phyloP scores from a whole-genome alignment of 2,888 invertebrate species.

The Apotomis capreana region DNA sequence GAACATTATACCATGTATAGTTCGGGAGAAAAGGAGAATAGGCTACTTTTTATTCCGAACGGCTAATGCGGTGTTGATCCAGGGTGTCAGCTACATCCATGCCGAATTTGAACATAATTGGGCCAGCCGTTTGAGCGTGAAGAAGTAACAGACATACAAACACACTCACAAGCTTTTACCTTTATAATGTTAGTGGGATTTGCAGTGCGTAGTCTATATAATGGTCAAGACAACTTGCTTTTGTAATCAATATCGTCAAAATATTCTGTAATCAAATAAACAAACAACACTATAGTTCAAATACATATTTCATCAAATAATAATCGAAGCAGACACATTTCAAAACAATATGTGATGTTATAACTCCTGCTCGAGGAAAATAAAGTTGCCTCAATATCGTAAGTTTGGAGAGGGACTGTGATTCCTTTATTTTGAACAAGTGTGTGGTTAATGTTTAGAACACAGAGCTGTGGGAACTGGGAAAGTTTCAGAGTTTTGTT shows the following conservation, averaged over 20 bases:
- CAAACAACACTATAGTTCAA: not conserved
- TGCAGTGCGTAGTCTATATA: too few relatives aligned
- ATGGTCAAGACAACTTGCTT: too few relatives aligned
- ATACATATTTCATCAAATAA: not conserved
- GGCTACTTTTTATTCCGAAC: too few relatives aligned
- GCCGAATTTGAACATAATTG: too few relatives aligned
- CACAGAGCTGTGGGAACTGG: slow-evolving; percentile 7
- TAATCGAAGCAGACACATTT: slow-evolving; percentile 5
- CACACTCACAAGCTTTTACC: too few relatives aligned
- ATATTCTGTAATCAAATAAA: not conserved
- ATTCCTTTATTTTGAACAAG: slow-evolving; percentile 30
- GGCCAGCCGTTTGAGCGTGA: too few relatives aligned
- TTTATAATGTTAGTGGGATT: too few relatives aligned
- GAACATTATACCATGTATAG: not conserved
- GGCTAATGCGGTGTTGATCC: too few relatives aligned
- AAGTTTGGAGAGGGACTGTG: slow-evolving; percentile 5
- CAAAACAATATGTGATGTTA: not conserved
- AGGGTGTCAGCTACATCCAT: too few relatives aligned
- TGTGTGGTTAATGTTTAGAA: slow-evolving; percentile 30
- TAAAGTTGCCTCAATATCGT: slow-evolving; percentile 22
- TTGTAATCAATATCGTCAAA: too few relatives aligned
- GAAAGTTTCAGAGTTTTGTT: slow-evolving; percentile 23
- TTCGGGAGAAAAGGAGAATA: too few relatives aligned
- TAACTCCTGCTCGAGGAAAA: slow-evolving; percentile 7
- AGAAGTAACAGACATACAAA: too few relatives aligned